A percentile compares a stretch with the other conserved stretches of the same genome.
These are phyloP conservation scores for Eupithecia insigniata DNA, from an alignment of 2,888 invertebrate species.

Conservation along the genomic window DNA sequence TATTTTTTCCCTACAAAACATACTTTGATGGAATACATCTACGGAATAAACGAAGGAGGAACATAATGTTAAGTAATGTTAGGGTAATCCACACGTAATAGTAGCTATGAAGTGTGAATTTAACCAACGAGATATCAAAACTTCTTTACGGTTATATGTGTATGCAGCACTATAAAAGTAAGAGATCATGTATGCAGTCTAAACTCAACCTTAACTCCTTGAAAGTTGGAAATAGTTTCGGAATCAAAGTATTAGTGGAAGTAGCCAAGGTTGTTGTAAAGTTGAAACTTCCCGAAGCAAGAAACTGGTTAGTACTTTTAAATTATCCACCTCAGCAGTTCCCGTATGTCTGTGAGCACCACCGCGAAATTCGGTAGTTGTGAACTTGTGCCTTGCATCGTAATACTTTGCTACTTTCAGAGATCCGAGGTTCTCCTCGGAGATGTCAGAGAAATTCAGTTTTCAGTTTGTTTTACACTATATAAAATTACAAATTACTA, in stretches of 20 bases:
- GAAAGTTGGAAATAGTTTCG: conserved; percentile 11
- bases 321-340: conserved; percentile 29
- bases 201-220: conserved; percentile 11
- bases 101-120: conserved; percentile 1
- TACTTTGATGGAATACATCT: not conserved
- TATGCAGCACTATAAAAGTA: not conserved
- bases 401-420: not conserved
- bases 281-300: conserved; percentile 11
- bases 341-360: conserved; percentile 15
- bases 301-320: conserved; percentile 22
- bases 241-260: conserved; percentile 20
- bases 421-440: too few species aligned
- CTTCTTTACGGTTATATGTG: not conserved
- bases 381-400: conserved; percentile 21
- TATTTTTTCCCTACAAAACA: conserved; percentile 1
- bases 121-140: conserved; percentile 4
- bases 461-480: too few species aligned
- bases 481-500: too few species aligned
- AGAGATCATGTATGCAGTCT: conserved; percentile 4
- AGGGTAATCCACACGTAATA: not conserved
- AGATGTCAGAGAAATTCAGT: too few species aligned
- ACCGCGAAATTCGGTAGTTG: conserved; percentile 23
- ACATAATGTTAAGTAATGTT: not conserved
- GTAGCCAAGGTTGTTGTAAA: conserved; percentile 25
- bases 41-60: not conserved